Percentiles rank a stretch among this genome's conserved stretches.
phyloP scores from a whole-genome alignment of 2,888 invertebrate species.

The Dastarcus helophoroides region DNA sequence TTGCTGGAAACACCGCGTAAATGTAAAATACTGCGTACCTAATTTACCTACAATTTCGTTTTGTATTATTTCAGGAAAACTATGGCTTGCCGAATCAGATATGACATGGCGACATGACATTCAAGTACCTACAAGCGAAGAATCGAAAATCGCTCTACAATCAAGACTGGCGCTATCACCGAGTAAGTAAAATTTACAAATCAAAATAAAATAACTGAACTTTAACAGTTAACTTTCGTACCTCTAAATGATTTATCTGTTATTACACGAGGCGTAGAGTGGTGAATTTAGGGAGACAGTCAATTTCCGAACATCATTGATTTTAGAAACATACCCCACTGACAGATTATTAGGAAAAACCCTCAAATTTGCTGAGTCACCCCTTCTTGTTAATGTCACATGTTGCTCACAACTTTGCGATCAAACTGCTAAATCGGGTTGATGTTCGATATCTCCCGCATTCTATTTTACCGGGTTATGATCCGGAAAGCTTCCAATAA shows the following conservation, averaged over 20 bases:
- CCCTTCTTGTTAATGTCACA: conserved; percentile 34
- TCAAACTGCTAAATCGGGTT: conserved; percentile 9
- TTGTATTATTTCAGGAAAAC: conserved; percentile 37
- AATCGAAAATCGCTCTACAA: conserved; percentile 37
- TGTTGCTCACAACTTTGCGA: conserved; percentile 22
- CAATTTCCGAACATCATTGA: conserved; percentile 30
- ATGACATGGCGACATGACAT: conserved; percentile 38
- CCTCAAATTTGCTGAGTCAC: conserved; percentile 31
- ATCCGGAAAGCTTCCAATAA: too few relatives aligned
- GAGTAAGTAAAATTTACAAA: conserved; percentile 28
- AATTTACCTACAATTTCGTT: too few relatives aligned
- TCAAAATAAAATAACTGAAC: neutral
- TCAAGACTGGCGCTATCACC: conserved; percentile 36
- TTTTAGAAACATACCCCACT: conserved; percentile 30
- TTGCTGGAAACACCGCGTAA: too few relatives aligned
- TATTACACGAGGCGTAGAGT: neutral
- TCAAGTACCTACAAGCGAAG: conserved; percentile 35
- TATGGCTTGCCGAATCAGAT: conserved; percentile 39
- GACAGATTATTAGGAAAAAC: conserved; percentile 33
- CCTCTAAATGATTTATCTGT: conserved; percentile 1
- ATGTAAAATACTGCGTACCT: too few relatives aligned
- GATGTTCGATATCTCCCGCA: too few relatives aligned
- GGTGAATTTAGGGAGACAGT: conserved; percentile 14
- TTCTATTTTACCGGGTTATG: too few relatives aligned
- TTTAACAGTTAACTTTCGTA: neutral